phyloP scores from a whole-genome alignment of 1,140 invertebrate genomes.

The Leptoteleia sp. region DNA sequence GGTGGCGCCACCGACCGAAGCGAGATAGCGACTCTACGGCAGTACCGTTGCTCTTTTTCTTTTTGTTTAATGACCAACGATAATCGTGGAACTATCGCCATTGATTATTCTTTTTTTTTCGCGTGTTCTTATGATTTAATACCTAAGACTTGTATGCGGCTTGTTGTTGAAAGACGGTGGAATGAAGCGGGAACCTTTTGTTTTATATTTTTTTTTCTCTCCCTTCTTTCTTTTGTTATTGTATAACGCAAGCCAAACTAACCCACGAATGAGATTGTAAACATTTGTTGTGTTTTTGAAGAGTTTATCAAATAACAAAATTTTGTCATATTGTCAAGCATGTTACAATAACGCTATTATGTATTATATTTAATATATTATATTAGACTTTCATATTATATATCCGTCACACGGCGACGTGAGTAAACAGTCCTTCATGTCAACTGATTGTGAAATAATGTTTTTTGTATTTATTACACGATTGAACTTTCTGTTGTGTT shows the following conservation, averaged over 20 bases:
- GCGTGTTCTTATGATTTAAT: constrained; percentile 25
- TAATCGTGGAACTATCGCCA: no score
- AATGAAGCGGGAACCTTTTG: constrained; percentile 57
- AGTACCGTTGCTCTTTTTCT: constrained; percentile 34
- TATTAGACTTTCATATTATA: constrained; percentile 44
- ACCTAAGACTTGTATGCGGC: constrained; percentile 11
- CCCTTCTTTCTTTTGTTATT: constrained; percentile 65
- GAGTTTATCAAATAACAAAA: constrained; percentile 78
- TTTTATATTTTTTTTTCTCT: no score
- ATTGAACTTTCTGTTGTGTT: no score
- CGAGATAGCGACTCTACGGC: constrained; percentile 20
- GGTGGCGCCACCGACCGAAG: constrained; percentile 18
- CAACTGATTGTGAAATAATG: no score
- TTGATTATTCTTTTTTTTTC: constrained; percentile 12
- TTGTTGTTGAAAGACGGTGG: constrained; percentile 64
- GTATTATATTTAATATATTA: constrained; percentile 67
- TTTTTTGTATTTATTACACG: background rate
- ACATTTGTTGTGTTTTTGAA: constrained; percentile 79
- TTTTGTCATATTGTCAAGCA: constrained; percentile 77
- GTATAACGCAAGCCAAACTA: constrained; percentile 75
- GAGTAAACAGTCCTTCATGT: constrained; percentile 55
- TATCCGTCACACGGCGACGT: constrained; percentile 33
- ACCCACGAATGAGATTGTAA: constrained; percentile 76
- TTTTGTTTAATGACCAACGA: no score
- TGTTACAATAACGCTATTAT: constrained; percentile 76